phyloP scores from a whole-genome alignment of 1,140 invertebrate genomes.

The Globodera ellingtonae region DNA sequence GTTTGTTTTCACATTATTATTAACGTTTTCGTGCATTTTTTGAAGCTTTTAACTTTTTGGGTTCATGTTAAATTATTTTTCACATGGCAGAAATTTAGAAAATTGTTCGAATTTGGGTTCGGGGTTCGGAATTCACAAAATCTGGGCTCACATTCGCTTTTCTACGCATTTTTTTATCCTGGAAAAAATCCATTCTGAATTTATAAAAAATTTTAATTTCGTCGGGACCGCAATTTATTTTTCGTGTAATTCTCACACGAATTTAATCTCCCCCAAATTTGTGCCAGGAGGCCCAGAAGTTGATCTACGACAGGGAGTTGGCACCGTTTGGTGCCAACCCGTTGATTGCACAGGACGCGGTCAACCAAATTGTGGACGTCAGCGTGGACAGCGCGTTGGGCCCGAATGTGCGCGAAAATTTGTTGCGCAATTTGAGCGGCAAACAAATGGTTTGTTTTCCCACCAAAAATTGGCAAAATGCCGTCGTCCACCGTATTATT shows the following conservation, averaged over 20 bases:
- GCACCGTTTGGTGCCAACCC: conserved; percentile 47
- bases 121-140: too few species aligned
- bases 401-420: conserved; percentile 52
- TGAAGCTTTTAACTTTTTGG: too few species aligned
- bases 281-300: conserved; percentile 9
- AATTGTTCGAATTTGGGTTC: too few species aligned
- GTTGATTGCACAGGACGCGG: conserved; percentile 43
- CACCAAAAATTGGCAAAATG: background rate
- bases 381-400: conserved; percentile 49
- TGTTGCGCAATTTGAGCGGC: conserved; percentile 51
- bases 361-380: conserved; percentile 46
- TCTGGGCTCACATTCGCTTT: too few species aligned
- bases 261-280: conserved; percentile 2
- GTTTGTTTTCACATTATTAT: too few species aligned
- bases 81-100: too few species aligned
- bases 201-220: too few species aligned
- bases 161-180: too few species aligned
- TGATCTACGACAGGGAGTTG: conserved; percentile 50
- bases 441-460: conserved; percentile 36
- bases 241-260: background rate
- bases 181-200: too few species aligned
- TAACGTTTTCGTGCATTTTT: too few species aligned
- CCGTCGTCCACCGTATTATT: background rate
- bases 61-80: too few species aligned
- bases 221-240: background rate